These are phyloP conservation scores for Bettongia penicillata DNA, from an alignment of 2,113 vertebrate species.

Conservation along the genomic window DNA sequence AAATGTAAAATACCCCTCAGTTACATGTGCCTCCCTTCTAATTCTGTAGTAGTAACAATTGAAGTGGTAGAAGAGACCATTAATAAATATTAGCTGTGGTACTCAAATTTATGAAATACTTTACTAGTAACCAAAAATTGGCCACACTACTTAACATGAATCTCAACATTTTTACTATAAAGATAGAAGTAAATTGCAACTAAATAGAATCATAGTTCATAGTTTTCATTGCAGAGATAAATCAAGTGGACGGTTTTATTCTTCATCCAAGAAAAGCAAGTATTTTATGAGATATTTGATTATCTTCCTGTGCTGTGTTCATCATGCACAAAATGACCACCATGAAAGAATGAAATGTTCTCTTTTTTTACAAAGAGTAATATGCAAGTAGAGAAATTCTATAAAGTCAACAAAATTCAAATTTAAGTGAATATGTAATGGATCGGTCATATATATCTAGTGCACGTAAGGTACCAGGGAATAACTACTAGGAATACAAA, in stretches of 20 bases:
- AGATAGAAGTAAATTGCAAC: neutral
- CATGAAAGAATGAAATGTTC: neutral
- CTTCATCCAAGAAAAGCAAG: neutral
- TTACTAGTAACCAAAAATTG: neutral
- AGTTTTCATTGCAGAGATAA: neutral
- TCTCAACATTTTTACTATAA: neutral
- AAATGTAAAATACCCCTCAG: neutral
- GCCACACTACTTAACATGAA: neutral
- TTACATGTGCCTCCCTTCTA: neutral
- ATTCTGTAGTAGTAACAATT: neutral
- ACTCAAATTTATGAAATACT: neutral
- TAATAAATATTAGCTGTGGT: neutral
- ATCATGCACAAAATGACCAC: neutral
- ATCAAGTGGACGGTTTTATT: neutral
- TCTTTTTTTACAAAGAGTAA: neutral
- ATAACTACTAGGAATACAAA: neutral
- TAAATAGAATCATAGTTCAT: neutral
- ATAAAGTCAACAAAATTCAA: neutral
- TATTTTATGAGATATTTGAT: neutral
- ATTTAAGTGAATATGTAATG: neutral
- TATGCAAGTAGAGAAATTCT: neutral
- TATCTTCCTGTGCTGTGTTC: neutral
- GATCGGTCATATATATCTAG: too few species aligned
- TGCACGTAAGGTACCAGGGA: neutral
- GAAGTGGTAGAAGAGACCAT: neutral